Evolutionary conservation across 2,113 vertebrate genomes (phyloP).

Genomic region (Ictidomys tridecemlineatus): DNA sequence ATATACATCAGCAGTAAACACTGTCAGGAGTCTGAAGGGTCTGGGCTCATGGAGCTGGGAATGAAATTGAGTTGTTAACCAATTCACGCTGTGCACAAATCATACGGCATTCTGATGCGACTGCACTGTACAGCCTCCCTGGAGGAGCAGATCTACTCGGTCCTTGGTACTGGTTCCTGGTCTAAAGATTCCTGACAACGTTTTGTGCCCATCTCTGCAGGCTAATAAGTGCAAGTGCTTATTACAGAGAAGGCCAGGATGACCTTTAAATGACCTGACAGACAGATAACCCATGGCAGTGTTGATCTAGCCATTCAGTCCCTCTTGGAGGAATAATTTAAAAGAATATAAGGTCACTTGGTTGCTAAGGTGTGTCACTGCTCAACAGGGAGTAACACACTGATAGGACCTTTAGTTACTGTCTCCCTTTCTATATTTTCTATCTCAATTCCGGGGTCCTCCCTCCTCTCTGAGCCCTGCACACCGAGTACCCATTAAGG

Average conservation of each 20-base stretch:
- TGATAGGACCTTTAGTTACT: not conserved
- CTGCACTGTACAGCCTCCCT: not conserved
- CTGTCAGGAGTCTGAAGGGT: conserved; percentile 55
- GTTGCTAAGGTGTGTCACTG: not conserved
- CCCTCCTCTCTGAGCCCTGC: not conserved
- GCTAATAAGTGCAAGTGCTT: conserved; percentile 65
- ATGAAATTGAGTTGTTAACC: conserved; percentile 57
- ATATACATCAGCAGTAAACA: conserved; percentile 41
- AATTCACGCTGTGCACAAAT: conserved; percentile 14
- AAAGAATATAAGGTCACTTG: conserved; percentile 20
- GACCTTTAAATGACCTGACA: conserved; percentile 56
- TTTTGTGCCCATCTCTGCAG: conserved; percentile 9
- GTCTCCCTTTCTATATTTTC: not conserved
- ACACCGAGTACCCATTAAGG: not conserved
- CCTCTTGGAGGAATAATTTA: not conserved
- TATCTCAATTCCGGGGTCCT: not conserved
- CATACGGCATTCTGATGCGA: not conserved
- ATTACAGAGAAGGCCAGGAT: not conserved
- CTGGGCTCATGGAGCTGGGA: not conserved
- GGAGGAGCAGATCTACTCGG: not conserved
- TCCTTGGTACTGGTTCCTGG: not conserved
- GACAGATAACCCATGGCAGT: not conserved
- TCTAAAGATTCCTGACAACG: conserved; percentile 34
- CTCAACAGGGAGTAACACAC: not conserved
- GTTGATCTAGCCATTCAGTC: conserved; percentile 18